Base-by-base conservation (phyloP, 2,888 invertebrate species). In the Heliconius aoede region DNA sequence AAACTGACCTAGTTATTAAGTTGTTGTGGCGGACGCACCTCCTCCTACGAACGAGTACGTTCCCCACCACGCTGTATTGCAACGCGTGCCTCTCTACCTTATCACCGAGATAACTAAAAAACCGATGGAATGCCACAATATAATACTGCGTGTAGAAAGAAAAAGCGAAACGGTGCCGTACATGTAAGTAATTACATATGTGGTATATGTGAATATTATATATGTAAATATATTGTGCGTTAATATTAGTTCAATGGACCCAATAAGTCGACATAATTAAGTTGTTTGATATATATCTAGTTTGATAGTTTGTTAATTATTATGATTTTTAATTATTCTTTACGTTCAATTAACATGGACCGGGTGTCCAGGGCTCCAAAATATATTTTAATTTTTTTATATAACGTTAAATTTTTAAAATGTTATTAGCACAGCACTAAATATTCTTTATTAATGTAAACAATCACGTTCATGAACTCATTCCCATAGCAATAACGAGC, bases 21-120 rank as follows among this genome's bases (percentile, higher is more conserved):
- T 91, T 93, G 93, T 92, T 91, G 91, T 94, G 94, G 81, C 93
- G 92, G 74, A 89, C 78, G 90, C 94, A 95, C 83, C 86, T 88
- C 87, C 86, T 88, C 84, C 89, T 94, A 91, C 89, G 86, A 81
- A 92, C 88, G 85, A 87, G 81, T 78, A 93, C 84, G 87, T 89
- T 93, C 76, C 90, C 91, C 80, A 91, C 89, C 84, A 94, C 92
- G 81, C 86, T 85, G 91, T 91, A 94, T 86, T 94, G 93, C 83
- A 92, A 88, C 78, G 93, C 89, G 85, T 94, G 94, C 85, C 82
- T 91, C 85, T 95, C 94, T 90, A 94, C 90, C 83, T 85, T 91
- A 88, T 87, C 91, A 86, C 90, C 94, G 82, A 92, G 86, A 86
- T 91, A 93, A 87, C 95, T 95, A 94, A 88, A 93, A 87, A 84